These are phyloP conservation scores for Oopsacas minuta DNA, from an alignment of 37 sponge, comb jelly and placozoan species.

Conservation along the genomic window DNA sequence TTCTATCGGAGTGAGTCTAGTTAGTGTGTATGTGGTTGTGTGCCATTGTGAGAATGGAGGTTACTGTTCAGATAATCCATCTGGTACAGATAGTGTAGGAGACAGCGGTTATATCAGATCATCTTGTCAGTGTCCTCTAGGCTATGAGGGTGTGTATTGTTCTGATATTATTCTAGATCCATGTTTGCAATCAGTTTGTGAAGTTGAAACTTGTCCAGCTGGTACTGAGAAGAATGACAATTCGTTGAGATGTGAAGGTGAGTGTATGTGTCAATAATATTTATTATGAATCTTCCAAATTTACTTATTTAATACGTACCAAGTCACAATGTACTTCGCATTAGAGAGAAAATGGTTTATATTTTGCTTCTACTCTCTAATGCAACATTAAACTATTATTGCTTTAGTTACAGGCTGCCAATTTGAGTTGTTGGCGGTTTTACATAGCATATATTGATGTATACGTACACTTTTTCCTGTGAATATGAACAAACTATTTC, in stretches of 20 bases:
- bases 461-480: too few species aligned
- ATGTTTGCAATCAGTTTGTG: not conserved
- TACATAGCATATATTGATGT: too few species aligned
- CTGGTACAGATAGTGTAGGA: not conserved
- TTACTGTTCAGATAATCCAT: not conserved
- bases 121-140: not conserved
- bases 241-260: not conserved
- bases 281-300: too few species aligned
- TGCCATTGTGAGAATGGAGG: constrained; percentile 2
- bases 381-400: not conserved
- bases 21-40: not conserved
- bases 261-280: not conserved
- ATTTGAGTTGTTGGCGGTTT: too few species aligned
- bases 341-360: not conserved
- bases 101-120: not conserved
- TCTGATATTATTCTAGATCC: not conserved
- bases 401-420: not conserved
- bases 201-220: not conserved
- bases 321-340: too few species aligned
- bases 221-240: not conserved
- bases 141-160: not conserved
- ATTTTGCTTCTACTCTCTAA: not conserved
- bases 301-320: too few species aligned
- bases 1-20: not conserved
- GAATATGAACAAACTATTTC: too few species aligned